Conservation (phyloP, 2,797 vertebrate species). For the Halcyon chelicuti region DNA sequence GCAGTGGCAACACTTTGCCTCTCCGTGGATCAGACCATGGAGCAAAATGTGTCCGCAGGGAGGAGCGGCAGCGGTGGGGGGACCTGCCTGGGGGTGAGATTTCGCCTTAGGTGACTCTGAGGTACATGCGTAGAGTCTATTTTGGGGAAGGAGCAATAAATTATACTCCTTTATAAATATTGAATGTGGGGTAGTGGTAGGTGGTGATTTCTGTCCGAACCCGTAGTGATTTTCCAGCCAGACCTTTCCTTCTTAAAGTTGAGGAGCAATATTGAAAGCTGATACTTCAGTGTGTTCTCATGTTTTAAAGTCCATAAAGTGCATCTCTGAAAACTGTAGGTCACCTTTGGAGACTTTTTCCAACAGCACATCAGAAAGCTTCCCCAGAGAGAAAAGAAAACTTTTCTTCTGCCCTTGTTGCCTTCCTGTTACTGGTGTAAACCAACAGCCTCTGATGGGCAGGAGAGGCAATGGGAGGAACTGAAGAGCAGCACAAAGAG, state of each 20-base stretch:
- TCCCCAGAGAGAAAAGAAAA: background rate
- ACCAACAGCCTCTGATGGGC: background rate
- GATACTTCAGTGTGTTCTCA: background rate
- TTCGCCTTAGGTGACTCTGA: background rate
- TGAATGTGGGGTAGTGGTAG: background rate
- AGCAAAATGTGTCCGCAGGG: background rate
- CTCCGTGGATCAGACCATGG: background rate
- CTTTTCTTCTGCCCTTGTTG: background rate
- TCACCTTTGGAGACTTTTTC: background rate
- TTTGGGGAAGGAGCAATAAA: background rate
- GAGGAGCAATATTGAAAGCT: background rate
- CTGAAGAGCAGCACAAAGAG: background rate
- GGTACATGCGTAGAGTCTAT: background rate
- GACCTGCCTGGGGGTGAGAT: background rate
- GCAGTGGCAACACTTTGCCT: background rate
- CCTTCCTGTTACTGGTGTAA: background rate
- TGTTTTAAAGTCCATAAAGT: background rate
- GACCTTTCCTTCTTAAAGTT: background rate
- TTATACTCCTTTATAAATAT: background rate
- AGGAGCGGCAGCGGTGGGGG: background rate
- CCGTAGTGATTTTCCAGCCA: background rate
- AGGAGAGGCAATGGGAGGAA: background rate
- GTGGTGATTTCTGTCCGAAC: background rate
- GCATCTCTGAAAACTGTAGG: background rate
- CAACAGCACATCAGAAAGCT: background rate